A percentile compares a stretch with the other conserved stretches of the same genome.
Conservation (phyloP, 2,888 invertebrate genomes). For the Drosophila ustulata region DNA sequence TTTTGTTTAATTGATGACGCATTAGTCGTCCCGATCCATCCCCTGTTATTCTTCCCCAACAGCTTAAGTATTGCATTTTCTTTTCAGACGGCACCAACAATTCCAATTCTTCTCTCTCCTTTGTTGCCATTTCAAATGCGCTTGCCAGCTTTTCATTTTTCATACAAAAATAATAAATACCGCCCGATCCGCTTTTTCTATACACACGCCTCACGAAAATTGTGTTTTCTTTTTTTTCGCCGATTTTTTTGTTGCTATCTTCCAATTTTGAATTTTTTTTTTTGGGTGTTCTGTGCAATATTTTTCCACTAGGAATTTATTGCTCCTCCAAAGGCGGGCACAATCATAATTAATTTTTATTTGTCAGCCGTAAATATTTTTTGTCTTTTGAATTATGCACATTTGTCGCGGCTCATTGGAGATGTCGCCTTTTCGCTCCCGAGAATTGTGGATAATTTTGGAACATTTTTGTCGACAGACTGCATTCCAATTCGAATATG, state of each 20-base stretch:
- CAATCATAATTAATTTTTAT: constrained; percentile 76
- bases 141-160: constrained; percentile 40
- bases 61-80: constrained; percentile 50
- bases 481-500: constrained; percentile 14
- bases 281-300: constrained; percentile 38
- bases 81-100: constrained; percentile 80
- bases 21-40: constrained; percentile 29
- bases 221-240: background rate
- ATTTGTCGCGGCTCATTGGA: constrained; percentile 67
- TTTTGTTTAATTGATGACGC: constrained; percentile 79
- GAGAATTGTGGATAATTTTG: constrained; percentile 33
- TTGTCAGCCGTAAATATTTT: constrained; percentile 47
- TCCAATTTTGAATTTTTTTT: background rate
- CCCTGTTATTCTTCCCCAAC: background rate
- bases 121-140: constrained; percentile 62
- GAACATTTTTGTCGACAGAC: constrained; percentile 18
- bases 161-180: constrained; percentile 44
- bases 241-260: constrained; percentile 10
- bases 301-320: constrained; percentile 62
- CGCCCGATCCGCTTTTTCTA: background rate
- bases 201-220: constrained; percentile 1
- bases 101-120: constrained; percentile 51
- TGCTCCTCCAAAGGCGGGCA: constrained; percentile 64
- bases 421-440: constrained; percentile 28
- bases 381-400: constrained; percentile 60